Conservation (phyloP, 2,113 vertebrate genomes). For the Rattus rattus region DNA sequence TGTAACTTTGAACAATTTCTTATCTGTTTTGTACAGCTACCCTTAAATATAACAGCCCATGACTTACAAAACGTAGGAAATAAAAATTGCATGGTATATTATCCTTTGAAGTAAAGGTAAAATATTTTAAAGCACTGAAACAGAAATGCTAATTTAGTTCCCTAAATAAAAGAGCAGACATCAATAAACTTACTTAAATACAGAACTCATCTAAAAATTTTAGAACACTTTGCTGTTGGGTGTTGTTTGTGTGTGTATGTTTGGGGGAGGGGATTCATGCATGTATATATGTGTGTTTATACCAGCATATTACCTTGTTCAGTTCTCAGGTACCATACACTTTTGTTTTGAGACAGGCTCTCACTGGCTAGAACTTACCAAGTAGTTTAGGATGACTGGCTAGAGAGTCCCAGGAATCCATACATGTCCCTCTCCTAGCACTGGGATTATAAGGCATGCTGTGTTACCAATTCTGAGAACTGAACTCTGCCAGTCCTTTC, state of each 20-base stretch:
- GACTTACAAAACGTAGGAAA: slow-evolving; percentile 33
- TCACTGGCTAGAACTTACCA: background rate
- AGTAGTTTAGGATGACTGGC: background rate
- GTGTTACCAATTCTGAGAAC: background rate
- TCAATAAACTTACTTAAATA: slow-evolving; percentile 25
- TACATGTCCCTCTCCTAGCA: background rate
- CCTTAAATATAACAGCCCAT: slow-evolving; percentile 42
- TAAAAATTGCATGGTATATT: slow-evolving; percentile 40
- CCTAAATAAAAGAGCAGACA: slow-evolving; percentile 44
- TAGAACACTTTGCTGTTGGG: background rate
- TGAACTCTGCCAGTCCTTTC: background rate
- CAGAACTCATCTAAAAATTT: slow-evolving; percentile 62
- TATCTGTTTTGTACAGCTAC: slow-evolving; percentile 43
- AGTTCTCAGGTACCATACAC: background rate
- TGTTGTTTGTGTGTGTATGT: background rate
- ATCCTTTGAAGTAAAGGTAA: slow-evolving; percentile 21
- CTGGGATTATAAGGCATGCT: background rate
- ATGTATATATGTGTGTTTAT: background rate
- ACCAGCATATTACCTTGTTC: background rate
- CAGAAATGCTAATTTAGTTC: background rate
- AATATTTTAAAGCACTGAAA: background rate
- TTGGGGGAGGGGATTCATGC: too few species aligned
- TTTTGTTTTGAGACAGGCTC: background rate
- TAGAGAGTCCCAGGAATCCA: background rate
- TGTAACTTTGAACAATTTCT: background rate